phyloP scores from a whole-genome alignment of 2,888 invertebrate species.

The Lasioglossum vierecki region DNA sequence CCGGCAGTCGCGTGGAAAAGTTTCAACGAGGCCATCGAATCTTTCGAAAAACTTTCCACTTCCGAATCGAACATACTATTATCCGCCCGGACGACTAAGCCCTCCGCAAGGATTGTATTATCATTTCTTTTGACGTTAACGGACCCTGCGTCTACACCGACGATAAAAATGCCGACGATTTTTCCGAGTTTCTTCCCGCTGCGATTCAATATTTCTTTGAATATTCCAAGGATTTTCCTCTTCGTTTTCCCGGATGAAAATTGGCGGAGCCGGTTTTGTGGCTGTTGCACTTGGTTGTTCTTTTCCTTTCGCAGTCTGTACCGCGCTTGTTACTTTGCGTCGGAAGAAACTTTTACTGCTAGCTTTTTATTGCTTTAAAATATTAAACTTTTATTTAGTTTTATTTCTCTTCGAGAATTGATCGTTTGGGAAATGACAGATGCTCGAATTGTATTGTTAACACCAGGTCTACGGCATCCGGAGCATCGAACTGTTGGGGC shows the following conservation, averaged over 20 bases:
- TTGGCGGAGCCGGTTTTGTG: not conserved
- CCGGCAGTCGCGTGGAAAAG: conserved; percentile 43
- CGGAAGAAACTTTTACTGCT: not conserved
- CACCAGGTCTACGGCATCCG: too few species aligned
- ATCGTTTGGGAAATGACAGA: not conserved
- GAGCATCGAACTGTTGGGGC: not conserved
- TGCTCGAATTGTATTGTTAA: not conserved
- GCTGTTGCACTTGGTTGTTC: not conserved
- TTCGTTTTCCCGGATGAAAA: too few species aligned
- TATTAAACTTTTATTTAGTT: not conserved
- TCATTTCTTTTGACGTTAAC: conserved; percentile 36
- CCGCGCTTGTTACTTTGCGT: too few species aligned
- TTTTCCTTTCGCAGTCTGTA: not conserved
- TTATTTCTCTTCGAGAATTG: not conserved
- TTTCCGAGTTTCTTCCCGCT: not conserved
- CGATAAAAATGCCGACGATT: conserved; percentile 12
- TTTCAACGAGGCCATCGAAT: conserved; percentile 43
- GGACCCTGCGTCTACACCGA: conserved; percentile 19
- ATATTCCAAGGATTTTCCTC: not conserved
- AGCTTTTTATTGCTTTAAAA: not conserved
- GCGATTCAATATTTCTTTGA: not conserved
- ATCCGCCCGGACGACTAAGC: not conserved
- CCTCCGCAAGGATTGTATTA: not conserved
- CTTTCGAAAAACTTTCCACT: conserved; percentile 29
- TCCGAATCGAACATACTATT: conserved; percentile 23